Evolutionary conservation across 2,797 vertebrate species (phyloP).

Genomic region (Helostoma temminkii): DNA sequence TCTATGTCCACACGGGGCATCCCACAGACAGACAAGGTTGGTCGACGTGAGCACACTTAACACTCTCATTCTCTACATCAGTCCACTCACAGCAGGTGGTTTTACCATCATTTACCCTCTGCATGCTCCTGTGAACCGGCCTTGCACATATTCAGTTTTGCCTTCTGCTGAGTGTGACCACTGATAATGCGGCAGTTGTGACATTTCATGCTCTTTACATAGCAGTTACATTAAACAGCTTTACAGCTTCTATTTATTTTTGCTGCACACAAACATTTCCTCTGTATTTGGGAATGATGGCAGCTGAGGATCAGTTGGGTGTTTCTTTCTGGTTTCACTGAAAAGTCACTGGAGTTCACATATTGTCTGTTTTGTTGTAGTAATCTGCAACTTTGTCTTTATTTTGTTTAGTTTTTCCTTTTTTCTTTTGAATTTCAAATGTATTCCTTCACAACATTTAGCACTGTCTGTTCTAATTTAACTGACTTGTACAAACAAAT

Average conservation of each 20-base stretch:
- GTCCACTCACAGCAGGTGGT: constrained; percentile 7
- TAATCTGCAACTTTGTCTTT: neutral
- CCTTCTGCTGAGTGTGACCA: constrained; percentile 54
- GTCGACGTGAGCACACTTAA: constrained; percentile 27
- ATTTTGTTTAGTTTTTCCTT: neutral
- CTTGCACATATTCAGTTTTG: constrained; percentile 43
- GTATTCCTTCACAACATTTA: neutral
- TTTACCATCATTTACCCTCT: constrained; percentile 30
- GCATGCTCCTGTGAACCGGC: constrained; percentile 65
- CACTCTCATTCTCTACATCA: constrained; percentile 14
- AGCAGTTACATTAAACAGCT: constrained; percentile 37
- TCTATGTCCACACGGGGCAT: constrained; percentile 92
- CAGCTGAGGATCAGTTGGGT: constrained; percentile 24
- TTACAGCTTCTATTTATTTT: constrained; percentile 37
- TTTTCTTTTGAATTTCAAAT: neutral
- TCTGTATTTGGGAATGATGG: constrained; percentile 9
- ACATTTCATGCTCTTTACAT: constrained; percentile 58
- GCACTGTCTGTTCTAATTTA: neutral
- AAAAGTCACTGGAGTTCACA: neutral
- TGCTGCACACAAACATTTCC: constrained; percentile 18
- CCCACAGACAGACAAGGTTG: constrained; percentile 95
- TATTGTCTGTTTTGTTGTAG: neutral
- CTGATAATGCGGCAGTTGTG: constrained; percentile 32
- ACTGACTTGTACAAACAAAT: neutral
- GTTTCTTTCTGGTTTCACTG: constrained; percentile 5